Base-by-base conservation (phyloP, 1,140 invertebrate species). In the Drosophila novamexicana region DNA sequence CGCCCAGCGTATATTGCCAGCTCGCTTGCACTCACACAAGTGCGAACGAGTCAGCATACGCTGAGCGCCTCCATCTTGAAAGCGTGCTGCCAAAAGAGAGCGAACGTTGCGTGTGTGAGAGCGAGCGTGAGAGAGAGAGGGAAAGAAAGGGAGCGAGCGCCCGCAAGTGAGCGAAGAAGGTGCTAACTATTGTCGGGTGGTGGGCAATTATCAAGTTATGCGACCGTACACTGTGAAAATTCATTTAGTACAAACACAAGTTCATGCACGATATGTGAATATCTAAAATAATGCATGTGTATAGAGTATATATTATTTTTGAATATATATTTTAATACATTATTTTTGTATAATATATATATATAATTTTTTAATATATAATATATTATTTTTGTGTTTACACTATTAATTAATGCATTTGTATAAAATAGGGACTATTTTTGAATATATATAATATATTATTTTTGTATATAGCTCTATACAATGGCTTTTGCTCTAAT, bases 61-160 rank as follows among this genome's bases (percentile, higher is more conserved):
- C 58, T 58, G 66, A 66, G 76, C 63, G 82, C 81, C 82, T 88
- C 82, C 82, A 86, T 86, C 82, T 86, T 86, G 77, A 81, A 84
- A 81, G 49, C 56, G 42, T 45, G 42, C 58, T 32, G 54, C 58
- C 12, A 39, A 57, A 49, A 64, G 75, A 68, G 75, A 57, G 52
- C 63, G 12, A 53, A 45, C 34, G 9, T 18, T 7, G 50, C 37
- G 53, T 52, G 42, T 75, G 49, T 42, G 47, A 45, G 4, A 50
- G 53, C 45, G 49, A 44, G 4, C 22, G 49, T 22, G 44, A 49
- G 49, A 47, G 42, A 34, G 61, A 49, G 14, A 16, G 61, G 8
- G 53, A 44, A 42, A 12, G 39, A 18, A 10, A 59, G 58, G 14
- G 49, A 32, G 37, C 18, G 54, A 53, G 44, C 34, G 39, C 22